phyloP scores from a whole-genome alignment of 2,797 vertebrate species.

The Lepidocolaptes lacrymiger region DNA sequence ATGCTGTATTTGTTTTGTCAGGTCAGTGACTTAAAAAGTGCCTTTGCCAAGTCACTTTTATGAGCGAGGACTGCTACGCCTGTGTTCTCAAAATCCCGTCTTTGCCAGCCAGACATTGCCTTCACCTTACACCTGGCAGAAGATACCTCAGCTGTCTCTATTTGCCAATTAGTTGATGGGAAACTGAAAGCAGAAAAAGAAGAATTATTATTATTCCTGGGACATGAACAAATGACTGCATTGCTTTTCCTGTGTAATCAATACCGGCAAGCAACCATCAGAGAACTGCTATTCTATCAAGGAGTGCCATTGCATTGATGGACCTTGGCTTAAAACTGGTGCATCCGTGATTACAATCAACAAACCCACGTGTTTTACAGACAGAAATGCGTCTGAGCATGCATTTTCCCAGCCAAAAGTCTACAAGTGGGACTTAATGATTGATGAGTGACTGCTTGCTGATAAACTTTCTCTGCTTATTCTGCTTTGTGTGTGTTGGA shows the following conservation, averaged over 20 bases:
- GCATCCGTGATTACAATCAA: slow-evolving; percentile 58
- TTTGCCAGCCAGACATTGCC: slow-evolving; percentile 70
- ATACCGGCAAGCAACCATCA: slow-evolving; percentile 60
- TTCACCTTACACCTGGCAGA: slow-evolving; percentile 68
- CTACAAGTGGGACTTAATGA: slow-evolving; percentile 79
- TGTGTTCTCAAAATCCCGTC: slow-evolving; percentile 46
- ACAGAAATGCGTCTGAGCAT: slow-evolving; percentile 77
- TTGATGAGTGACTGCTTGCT: slow-evolving; percentile 79
- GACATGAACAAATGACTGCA: slow-evolving; percentile 71
- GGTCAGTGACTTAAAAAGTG: slow-evolving; percentile 78
- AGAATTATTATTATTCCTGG: slow-evolving; percentile 52
- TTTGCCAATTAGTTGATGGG: slow-evolving; percentile 72
- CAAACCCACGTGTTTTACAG: slow-evolving; percentile 55
- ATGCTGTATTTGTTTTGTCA: slow-evolving; percentile 73
- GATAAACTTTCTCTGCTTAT: slow-evolving; percentile 70
- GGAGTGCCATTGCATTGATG: slow-evolving; percentile 76
- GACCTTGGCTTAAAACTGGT: slow-evolving; percentile 71
- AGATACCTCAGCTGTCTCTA: slow-evolving; percentile 78
- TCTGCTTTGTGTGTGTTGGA: slow-evolving; percentile 70
- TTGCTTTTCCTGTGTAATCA: slow-evolving; percentile 48
- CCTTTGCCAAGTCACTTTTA: slow-evolving; percentile 78
- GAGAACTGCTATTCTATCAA: slow-evolving; percentile 57
- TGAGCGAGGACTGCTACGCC: slow-evolving; percentile 67
- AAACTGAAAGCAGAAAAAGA: slow-evolving; percentile 68
- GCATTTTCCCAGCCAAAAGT: slow-evolving; percentile 75